Evolutionary conservation across 2,113 vertebrate genomes (phyloP).

Genomic region (Noturus placidus): DNA sequence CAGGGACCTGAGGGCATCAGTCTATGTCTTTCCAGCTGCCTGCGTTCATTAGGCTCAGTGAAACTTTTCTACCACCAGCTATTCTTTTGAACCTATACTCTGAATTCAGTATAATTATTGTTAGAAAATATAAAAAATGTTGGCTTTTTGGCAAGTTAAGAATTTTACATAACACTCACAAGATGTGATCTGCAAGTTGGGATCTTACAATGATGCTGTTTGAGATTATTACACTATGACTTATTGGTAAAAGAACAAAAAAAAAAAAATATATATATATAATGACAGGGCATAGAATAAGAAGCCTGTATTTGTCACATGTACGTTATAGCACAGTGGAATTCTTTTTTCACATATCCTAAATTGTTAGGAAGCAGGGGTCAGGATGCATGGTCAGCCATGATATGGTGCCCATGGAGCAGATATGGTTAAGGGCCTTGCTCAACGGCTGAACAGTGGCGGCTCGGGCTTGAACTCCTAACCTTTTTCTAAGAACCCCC

Average conservation of each 20-base stretch:
- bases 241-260: neutral
- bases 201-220: neutral
- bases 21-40: constrained; percentile 41
- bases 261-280: neutral
- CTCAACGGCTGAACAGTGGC: too few relatives aligned
- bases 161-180: neutral
- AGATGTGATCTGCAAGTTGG: neutral
- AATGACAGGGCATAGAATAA: neutral
- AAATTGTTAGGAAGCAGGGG: too few relatives aligned
- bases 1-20: constrained; percentile 53
- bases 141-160: neutral
- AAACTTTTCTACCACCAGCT: constrained; percentile 32
- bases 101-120: neutral
- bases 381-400: too few relatives aligned
- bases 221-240: neutral
- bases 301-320: too few relatives aligned
- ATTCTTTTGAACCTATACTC: constrained; percentile 1
- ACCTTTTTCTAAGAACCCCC: too few relatives aligned
- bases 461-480: too few relatives aligned
- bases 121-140: neutral
- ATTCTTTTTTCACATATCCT: too few relatives aligned
- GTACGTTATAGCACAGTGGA: too few relatives aligned
- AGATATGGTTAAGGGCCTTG: too few relatives aligned
- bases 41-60: constrained; percentile 8
- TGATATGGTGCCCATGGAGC: too few relatives aligned